These are phyloP conservation scores for Yponomeuta plumbellus DNA, from an alignment of 2,888 invertebrate species.

Conservation along the genomic window DNA sequence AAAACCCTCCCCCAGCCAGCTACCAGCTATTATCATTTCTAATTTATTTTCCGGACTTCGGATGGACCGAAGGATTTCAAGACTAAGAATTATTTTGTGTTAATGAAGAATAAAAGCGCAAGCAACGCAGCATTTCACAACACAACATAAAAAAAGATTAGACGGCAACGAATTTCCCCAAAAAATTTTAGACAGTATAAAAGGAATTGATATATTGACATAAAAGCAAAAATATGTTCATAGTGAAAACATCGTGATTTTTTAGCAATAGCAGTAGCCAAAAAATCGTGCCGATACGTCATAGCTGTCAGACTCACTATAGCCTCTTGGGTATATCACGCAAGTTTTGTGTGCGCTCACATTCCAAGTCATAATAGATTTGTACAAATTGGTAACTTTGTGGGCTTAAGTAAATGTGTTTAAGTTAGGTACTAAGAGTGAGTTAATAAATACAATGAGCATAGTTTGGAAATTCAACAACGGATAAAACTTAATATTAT, in stretches of 20 bases:
- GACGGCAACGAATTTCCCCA: constrained; percentile 19
- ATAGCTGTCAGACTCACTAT: constrained; percentile 64
- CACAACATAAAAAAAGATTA: neutral
- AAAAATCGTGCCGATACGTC: constrained; percentile 71
- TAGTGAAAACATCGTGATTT: constrained; percentile 26
- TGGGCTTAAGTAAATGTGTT: too few relatives aligned
- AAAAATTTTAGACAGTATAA: constrained; percentile 54
- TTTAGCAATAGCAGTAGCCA: constrained; percentile 42
- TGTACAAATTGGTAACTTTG: constrained; percentile 24
- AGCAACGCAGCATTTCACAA: neutral
- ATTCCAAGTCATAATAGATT: constrained; percentile 9
- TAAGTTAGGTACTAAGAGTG: too few relatives aligned
- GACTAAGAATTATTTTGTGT: too few relatives aligned
- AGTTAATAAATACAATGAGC: too few relatives aligned
- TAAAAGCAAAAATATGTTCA: constrained; percentile 75
- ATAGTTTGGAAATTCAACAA: too few relatives aligned
- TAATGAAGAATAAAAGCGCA: too few relatives aligned
- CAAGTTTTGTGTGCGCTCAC: constrained; percentile 38
- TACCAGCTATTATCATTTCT: too few relatives aligned
- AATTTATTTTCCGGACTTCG: too few relatives aligned
- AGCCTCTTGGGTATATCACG: constrained; percentile 62
- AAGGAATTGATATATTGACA: constrained; percentile 71
- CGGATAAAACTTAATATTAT: too few relatives aligned
- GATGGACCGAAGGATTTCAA: too few relatives aligned
- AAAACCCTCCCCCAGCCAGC: too few relatives aligned